Percentiles rank a stretch among this genome's conserved stretches.
phyloP scores from a whole-genome alignment of 2,113 vertebrate species.

The Lasiurus cinereus region DNA sequence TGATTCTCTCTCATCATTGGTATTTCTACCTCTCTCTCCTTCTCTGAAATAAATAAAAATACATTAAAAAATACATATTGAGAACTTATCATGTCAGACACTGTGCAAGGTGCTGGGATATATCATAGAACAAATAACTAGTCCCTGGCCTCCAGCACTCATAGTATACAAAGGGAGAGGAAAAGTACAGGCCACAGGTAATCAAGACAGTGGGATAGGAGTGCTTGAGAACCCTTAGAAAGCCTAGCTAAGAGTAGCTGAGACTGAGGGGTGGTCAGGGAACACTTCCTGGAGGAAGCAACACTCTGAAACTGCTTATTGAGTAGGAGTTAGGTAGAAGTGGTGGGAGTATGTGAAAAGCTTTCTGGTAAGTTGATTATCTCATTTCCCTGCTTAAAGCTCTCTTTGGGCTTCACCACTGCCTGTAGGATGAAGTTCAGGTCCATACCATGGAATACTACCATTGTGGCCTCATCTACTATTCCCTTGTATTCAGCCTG shows the following conservation, averaged over 20 bases:
- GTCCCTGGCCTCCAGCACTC: background rate
- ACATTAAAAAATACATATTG: background rate
- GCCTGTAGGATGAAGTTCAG: constrained; percentile 54
- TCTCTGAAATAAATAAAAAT: too few species aligned
- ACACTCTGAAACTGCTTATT: background rate
- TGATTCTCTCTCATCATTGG: too few species aligned
- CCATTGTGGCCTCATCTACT: background rate
- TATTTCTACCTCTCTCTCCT: too few species aligned
- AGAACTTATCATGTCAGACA: background rate
- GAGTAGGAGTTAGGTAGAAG: background rate
- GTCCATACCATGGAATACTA: background rate
- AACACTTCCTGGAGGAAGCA: constrained; percentile 1
- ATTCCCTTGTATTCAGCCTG: background rate
- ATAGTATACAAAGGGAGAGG: background rate
- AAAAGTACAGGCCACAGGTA: background rate
- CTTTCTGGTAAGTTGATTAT: background rate
- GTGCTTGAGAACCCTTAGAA: background rate
- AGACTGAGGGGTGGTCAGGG: background rate
- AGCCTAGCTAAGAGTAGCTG: background rate
- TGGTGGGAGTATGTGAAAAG: background rate
- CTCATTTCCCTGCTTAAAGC: constrained; percentile 5
- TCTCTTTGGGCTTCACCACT: background rate
- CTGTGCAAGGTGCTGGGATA: background rate
- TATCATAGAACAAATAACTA: background rate
- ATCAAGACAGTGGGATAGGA: background rate